Evolutionary conservation across 2,888 invertebrate genomes (phyloP).

Genomic region (Rhingia campestris): DNA sequence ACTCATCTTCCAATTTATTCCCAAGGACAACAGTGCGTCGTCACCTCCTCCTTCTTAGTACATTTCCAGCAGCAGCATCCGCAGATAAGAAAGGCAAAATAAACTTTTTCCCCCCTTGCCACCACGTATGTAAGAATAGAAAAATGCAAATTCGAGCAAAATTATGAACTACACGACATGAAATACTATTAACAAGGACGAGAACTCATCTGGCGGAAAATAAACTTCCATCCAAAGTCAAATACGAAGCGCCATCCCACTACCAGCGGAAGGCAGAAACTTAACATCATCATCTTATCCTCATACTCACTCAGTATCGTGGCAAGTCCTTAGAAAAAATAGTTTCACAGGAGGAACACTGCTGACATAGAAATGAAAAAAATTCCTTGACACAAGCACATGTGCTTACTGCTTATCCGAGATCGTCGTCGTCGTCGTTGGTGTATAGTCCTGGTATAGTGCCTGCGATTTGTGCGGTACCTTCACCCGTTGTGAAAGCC

Average conservation of each 20-base stretch:
- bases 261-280: conserved; percentile 37
- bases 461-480: conserved; percentile 35
- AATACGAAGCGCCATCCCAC: conserved; percentile 42
- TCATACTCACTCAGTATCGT: conserved; percentile 5
- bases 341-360: conserved; percentile 53
- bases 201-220: conserved; percentile 56
- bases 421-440: conserved; percentile 46
- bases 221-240: conserved; percentile 67
- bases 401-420: conserved; percentile 60
- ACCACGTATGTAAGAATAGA: not conserved
- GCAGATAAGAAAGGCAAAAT: conserved; percentile 9
- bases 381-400: conserved; percentile 70
- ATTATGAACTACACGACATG: conserved; percentile 63
- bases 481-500: conserved; percentile 22
- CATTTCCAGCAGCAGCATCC: not conserved
- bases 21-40: not conserved
- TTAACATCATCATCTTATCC: conserved; percentile 54
- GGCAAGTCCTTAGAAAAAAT: conserved; percentile 19
- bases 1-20: conserved; percentile 2
- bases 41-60: not conserved
- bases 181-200: conserved; percentile 58
- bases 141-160: conserved; percentile 44
- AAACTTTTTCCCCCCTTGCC: conserved; percentile 4
- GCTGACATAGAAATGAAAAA: conserved; percentile 69
- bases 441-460: conserved; percentile 9